Base-by-base conservation (phyloP, 2,888 invertebrate species). In the Ormyrus thymus region DNA sequence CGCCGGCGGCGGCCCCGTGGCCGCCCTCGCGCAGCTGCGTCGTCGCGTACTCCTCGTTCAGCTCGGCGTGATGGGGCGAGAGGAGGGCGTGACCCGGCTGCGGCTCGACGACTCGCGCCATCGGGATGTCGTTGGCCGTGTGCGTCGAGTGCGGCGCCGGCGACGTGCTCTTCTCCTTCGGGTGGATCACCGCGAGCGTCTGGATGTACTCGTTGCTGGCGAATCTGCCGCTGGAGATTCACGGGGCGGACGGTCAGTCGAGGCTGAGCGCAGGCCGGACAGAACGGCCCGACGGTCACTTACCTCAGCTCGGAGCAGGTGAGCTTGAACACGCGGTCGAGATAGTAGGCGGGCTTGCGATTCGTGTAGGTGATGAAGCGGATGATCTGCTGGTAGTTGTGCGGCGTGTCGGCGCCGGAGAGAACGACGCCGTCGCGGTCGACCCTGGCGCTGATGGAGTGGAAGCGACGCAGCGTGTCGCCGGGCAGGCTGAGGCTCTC, bases 171-270 rank as follows among this genome's bases (percentile, higher is more conserved):
- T 92, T 91, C 87, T 93, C 92, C 86, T 95, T 94, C 0, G 97
- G 97, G 91, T 97, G 97, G 81, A 97, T 95, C 66, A 97, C 97
- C 0, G 97, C 97, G 84, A 97, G 89, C 83, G 97, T 98, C 89
- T 98, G 96, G 74, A 97, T 95, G 89, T 98, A 97, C 91, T 98
- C 97, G 91, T 98, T 98, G 91, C 97, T 97, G 84, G 97, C 95
- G 91, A 98, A 97, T 69, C 98, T 92, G 4, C 97, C 97, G 90
- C 79, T 81, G 71, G 6, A 68, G 13, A 3, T 29, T 3, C 4
- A 7, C n/a, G 9, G 6, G 6, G 9, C 15, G 50, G 11, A 29
- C 13, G 48, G 6, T 48, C 13, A 64, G 48, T 64, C 8, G 7
- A n/a, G 5, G 55, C 11, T 55, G 8, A 5, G 55, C 5, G 8